Percentiles rank a stretch among this genome's conserved stretches.
Conservation (phyloP, 2,888 invertebrate genomes). For the Lithosia quadra region DNA sequence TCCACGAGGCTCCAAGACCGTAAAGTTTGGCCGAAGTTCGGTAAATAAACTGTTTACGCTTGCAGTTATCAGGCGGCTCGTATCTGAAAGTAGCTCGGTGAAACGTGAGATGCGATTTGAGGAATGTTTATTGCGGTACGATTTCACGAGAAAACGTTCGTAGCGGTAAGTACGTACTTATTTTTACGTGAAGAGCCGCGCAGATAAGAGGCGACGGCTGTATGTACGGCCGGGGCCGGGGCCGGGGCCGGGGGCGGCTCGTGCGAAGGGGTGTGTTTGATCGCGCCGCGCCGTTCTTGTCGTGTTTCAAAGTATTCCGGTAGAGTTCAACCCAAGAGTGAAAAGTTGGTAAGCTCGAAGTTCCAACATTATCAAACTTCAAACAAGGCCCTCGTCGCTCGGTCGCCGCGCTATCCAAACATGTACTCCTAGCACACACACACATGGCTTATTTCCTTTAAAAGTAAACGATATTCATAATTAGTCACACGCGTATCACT, state of each 20-base stretch:
- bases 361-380: constrained; percentile 33
- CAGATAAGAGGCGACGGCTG: not conserved
- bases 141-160: constrained; percentile 6
- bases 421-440: not conserved
- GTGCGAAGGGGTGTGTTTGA: not conserved
- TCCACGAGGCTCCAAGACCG: not conserved
- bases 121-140: constrained; percentile 3
- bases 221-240: not conserved
- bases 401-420: not conserved
- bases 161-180: constrained; percentile 6
- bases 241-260: not conserved
- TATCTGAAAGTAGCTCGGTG: not conserved
- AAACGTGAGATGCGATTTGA: constrained; percentile 6
- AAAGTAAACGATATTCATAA: not conserved
- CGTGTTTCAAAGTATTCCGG: constrained; percentile 15
- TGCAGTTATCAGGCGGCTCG: constrained; percentile 2
- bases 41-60: not conserved
- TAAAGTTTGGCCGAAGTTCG: constrained; percentile 3
- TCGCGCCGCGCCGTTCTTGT: constrained; percentile 5
- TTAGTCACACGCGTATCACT: not conserved
- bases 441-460: not conserved
- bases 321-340: constrained; percentile 18
- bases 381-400: constrained; percentile 19
- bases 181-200: not conserved
- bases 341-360: constrained; percentile 25